Conservation (phyloP, 2,797 vertebrate species). For the Decapterus maruadsi region DNA sequence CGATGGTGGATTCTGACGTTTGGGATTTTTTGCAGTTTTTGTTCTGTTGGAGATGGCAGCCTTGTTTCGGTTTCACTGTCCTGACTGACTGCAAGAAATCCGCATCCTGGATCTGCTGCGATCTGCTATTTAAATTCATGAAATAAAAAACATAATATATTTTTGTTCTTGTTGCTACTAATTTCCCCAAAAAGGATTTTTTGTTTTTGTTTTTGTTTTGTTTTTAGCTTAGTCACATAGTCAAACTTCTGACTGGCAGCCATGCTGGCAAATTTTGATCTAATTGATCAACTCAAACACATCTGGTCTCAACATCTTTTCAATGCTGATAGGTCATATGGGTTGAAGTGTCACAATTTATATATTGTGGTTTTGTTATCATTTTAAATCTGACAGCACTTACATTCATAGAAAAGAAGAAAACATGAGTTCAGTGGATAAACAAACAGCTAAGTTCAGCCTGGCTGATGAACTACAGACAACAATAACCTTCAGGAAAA, state of each 20-base stretch:
- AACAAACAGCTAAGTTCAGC: neutral
- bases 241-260: neutral
- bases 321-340: neutral
- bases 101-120: too few relatives aligned
- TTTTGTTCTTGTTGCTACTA: neutral
- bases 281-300: neutral
- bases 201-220: neutral
- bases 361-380: neutral
- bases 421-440: neutral
- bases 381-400: neutral
- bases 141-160: neutral
- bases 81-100: too few relatives aligned
- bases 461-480: neutral
- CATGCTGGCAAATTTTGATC: neutral
- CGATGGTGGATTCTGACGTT: neutral
- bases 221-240: neutral
- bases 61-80: too few relatives aligned
- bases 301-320: neutral
- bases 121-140: neutral
- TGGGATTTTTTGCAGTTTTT: neutral
- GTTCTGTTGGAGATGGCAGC: neutral
- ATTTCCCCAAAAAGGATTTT: neutral
- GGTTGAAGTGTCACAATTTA: neutral
- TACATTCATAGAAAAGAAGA: neutral
- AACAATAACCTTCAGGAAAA: neutral